phyloP scores from a whole-genome alignment of 2,888 invertebrate genomes.

The Aricia artaxerxes region DNA sequence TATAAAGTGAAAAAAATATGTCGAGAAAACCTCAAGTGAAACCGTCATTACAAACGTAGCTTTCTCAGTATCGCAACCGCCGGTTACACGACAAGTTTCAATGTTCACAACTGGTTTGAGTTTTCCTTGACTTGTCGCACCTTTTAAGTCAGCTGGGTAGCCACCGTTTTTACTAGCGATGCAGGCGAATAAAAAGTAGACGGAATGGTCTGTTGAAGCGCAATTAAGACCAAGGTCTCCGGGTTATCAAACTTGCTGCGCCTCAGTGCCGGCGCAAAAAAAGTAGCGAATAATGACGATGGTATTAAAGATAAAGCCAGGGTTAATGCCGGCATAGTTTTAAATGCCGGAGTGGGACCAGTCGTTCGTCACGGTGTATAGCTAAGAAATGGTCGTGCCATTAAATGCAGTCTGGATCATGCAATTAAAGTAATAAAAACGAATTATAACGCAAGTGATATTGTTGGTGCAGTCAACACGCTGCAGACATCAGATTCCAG shows the following conservation, averaged over 20 bases:
- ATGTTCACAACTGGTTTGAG: conserved; percentile 53
- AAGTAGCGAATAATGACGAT: conserved; percentile 75
- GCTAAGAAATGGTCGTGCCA: conserved; percentile 43
- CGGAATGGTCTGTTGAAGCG: conserved; percentile 77
- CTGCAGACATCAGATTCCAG: conserved; percentile 52
- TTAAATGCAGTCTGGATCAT: conserved; percentile 39
- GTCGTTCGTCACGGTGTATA: conserved; percentile 49
- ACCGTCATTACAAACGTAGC: conserved; percentile 54
- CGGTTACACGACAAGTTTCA: conserved; percentile 59
- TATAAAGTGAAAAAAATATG: conserved; percentile 49
- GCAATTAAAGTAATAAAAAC: conserved; percentile 34
- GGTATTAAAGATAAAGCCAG: conserved; percentile 77
- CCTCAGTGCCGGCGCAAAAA: conserved; percentile 73
- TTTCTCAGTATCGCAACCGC: conserved; percentile 69
- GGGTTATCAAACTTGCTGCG: conserved; percentile 79
- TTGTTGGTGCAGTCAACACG: conserved; percentile 44
- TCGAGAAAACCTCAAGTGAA: conserved; percentile 50
- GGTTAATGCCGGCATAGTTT: conserved; percentile 65
- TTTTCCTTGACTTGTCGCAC: conserved; percentile 59
- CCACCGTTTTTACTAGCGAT: conserved; percentile 75
- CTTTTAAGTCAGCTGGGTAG: conserved; percentile 64
- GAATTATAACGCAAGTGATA: conserved; percentile 30
- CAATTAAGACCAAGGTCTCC: conserved; percentile 81
- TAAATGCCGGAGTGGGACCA: conserved; percentile 53
- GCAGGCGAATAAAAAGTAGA: conserved; percentile 79